Evolutionary conservation across 2,888 invertebrate species (phyloP).

Genomic region (Selenia dentaria): DNA sequence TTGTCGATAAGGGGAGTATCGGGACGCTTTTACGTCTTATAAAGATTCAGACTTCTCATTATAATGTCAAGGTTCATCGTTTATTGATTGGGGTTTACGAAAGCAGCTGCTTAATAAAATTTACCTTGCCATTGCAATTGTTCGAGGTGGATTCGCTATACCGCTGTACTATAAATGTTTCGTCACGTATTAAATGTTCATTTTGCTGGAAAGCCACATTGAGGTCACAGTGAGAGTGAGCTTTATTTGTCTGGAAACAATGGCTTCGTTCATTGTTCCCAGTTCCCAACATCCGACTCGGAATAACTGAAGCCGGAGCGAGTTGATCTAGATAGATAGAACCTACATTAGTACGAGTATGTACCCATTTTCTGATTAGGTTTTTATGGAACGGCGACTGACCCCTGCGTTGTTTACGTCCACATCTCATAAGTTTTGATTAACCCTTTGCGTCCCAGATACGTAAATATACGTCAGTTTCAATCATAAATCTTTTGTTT

Average conservation of each 20-base stretch:
- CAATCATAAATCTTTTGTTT: no score
- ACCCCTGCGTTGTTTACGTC: no score
- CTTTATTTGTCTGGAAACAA: conserved; percentile 46
- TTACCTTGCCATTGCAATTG: conserved; percentile 11
- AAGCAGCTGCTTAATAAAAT: conserved; percentile 15
- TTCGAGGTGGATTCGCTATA: conserved; percentile 9
- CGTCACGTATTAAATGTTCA: conserved; percentile 14
- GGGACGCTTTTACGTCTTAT: no score
- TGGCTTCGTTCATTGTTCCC: conserved; percentile 39
- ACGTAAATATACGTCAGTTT: no score
- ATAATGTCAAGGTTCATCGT: conserved; percentile 21
- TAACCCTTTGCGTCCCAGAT: no score
- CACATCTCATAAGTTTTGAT: no score
- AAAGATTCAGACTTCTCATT: no score
- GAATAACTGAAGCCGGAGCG: conserved; percentile 20
- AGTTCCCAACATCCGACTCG: conserved; percentile 38
- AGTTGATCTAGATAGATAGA: conserved; percentile 27
- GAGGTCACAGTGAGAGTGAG: conserved; percentile 32
- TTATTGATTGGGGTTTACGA: conserved; percentile 11
- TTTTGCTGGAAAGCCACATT: conserved; percentile 34
- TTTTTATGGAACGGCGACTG: no score
- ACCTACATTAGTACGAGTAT: conserved; percentile 29
- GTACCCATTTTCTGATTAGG: conserved; percentile 10
- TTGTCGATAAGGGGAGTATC: no score
- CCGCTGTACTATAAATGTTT: conserved; percentile 12